A percentile compares a stretch with the other conserved stretches of the same genome.
phyloP scores from a whole-genome alignment of 2,113 vertebrate genomes.

The Ranitomeya variabilis region DNA sequence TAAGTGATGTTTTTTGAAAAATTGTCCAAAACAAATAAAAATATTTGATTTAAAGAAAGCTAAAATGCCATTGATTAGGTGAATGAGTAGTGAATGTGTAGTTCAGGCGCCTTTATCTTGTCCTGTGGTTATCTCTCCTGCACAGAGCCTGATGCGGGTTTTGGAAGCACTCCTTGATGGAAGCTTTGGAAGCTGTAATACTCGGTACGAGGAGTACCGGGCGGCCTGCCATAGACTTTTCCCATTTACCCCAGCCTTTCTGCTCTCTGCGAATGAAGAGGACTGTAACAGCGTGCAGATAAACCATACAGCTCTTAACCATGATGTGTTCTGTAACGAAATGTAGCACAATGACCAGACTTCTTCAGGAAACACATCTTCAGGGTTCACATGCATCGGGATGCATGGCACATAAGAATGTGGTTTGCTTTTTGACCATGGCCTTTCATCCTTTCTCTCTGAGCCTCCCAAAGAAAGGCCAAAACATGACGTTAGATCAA shows the following conservation, averaged over 20 bases:
- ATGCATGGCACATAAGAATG: constrained; percentile 66
- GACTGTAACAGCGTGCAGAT: constrained; percentile 60
- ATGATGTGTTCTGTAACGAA: constrained; percentile 69
- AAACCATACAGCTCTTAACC: constrained; percentile 68
- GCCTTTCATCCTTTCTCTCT: constrained; percentile 61
- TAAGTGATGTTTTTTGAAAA: too few relatives aligned
- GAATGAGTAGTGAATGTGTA: neutral
- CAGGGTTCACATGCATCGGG: constrained; percentile 61
- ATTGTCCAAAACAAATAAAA: neutral
- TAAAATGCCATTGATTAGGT: neutral
- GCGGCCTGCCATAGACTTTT: constrained; percentile 74
- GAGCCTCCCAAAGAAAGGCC: constrained; percentile 65
- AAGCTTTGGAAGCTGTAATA: constrained; percentile 73
- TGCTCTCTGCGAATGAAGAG: constrained; percentile 67
- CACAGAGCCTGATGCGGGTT: constrained; percentile 38
- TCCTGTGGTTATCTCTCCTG: neutral
- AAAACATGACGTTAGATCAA: constrained; percentile 65
- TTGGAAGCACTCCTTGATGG: constrained; percentile 69
- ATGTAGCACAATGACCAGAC: constrained; percentile 63
- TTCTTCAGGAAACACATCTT: constrained; percentile 29
- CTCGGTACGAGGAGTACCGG: constrained; percentile 75
- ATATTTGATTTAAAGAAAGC: neutral
- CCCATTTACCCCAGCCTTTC: constrained; percentile 73
- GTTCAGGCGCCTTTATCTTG: neutral
- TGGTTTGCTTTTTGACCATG: constrained; percentile 61